Evolutionary conservation across 2,113 vertebrate species (phyloP).

Genomic region (Rhynchopsitta pachyrhyncha): DNA sequence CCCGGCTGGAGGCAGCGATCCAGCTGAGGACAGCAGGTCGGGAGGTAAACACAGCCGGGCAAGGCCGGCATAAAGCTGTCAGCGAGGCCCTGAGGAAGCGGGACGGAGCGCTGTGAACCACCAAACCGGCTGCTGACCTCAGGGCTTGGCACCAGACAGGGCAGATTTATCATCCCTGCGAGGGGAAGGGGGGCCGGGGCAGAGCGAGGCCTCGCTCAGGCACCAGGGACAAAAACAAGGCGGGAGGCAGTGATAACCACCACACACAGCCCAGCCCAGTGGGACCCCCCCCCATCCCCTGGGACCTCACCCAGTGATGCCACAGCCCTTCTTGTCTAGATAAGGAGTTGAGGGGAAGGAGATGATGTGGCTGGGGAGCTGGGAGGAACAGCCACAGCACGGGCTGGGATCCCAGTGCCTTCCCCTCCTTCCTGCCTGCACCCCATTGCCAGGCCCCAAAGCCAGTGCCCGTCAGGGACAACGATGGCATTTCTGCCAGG

Average conservation of each 20-base stretch:
- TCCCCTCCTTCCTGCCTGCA: neutral
- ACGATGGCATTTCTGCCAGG: neutral
- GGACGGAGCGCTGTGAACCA: neutral
- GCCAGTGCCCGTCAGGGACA: neutral
- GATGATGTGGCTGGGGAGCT: neutral
- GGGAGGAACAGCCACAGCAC: neutral
- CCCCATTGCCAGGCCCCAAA: neutral
- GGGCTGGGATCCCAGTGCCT: accelerated
- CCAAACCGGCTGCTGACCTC: slow-evolving; percentile 42
- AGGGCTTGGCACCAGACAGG: neutral
- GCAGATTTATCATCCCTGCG: neutral
- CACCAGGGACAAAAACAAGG: slow-evolving; percentile 39
- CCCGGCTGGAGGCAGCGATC: neutral
- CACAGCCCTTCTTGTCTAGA: neutral
- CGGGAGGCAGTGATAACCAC: neutral
- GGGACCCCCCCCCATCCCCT: accelerated
- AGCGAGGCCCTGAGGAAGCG: neutral
- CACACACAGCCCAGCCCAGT: neutral
- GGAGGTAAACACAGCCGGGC: neutral
- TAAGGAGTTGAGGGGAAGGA: neutral
- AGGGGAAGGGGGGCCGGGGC: neutral
- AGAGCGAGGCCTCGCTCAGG: neutral
- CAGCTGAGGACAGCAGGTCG: neutral
- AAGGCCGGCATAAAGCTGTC: slow-evolving; percentile 4
- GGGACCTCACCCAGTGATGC: neutral